These are phyloP conservation scores for Athrips mouffetella DNA, from an alignment of 2,888 invertebrate species.

Conservation along the genomic window DNA sequence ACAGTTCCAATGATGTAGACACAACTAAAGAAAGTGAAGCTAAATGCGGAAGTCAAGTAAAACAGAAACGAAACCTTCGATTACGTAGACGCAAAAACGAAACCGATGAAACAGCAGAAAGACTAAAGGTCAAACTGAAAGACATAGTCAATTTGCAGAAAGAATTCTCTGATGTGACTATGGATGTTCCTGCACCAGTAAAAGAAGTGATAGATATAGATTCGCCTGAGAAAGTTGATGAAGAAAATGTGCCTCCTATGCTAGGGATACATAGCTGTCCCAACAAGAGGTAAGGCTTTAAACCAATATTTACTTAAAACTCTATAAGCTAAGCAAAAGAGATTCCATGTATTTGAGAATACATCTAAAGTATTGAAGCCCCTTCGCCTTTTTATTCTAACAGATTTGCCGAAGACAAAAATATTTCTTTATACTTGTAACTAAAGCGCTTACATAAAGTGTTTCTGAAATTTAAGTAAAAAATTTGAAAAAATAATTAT, in stretches of 20 bases:
- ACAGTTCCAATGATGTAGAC: slow-evolving; percentile 29
- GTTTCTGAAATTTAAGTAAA: too few species aligned
- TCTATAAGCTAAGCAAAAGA: too few species aligned
- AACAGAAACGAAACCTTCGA: slow-evolving; percentile 44
- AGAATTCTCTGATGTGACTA: slow-evolving; percentile 61
- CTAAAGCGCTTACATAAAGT: too few species aligned
- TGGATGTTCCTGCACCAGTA: slow-evolving; percentile 46
- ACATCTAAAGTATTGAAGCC: too few species aligned
- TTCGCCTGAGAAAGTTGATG: slow-evolving; percentile 50
- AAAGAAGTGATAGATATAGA: slow-evolving; percentile 51
- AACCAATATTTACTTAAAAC: too few species aligned
- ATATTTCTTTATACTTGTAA: too few species aligned
- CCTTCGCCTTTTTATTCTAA: too few species aligned
- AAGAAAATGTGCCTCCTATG: slow-evolving; percentile 52
- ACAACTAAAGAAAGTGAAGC: slow-evolving; percentile 36
- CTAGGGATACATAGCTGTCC: slow-evolving; percentile 60
- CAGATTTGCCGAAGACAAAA: too few species aligned
- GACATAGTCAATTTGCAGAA: slow-evolving; percentile 60
- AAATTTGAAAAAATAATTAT: too few species aligned
- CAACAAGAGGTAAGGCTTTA: slow-evolving; percentile 61
- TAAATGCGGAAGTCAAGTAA: slow-evolving; percentile 37
- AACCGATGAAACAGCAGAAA: slow-evolving; percentile 23
- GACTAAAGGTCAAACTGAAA: slow-evolving; percentile 39
- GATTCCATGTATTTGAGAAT: too few species aligned
- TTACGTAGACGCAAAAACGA: slow-evolving; percentile 45